phyloP scores from a whole-genome alignment of 2,113 vertebrate genomes.

The Pontoporia blainvillei region DNA sequence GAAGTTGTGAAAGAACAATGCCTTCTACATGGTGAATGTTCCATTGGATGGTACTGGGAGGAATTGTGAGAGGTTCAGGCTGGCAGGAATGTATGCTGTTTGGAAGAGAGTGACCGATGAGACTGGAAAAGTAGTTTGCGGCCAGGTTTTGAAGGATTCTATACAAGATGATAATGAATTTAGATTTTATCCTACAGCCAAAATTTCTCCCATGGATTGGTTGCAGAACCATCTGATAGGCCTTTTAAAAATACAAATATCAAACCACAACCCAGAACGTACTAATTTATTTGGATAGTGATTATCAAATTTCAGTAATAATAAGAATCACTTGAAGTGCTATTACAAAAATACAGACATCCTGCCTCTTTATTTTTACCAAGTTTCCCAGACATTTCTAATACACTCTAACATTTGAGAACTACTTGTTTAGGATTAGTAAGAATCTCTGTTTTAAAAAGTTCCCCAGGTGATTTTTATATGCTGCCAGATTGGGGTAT shows the following conservation, averaged over 20 bases:
- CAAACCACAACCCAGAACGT: not conserved
- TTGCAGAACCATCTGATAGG: not conserved
- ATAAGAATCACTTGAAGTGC: not conserved
- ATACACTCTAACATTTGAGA: not conserved
- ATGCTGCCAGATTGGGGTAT: not conserved
- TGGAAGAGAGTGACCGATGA: not conserved
- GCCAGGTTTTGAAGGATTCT: not conserved
- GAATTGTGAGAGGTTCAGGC: not conserved
- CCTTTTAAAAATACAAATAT: not conserved
- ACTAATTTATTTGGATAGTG: not conserved
- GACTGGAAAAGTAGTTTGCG: not conserved
- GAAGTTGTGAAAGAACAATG: not conserved
- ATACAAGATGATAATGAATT: not conserved
- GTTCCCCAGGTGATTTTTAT: not conserved
- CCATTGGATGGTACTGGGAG: accelerated
- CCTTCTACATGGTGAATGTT: no score
- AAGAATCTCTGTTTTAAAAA: not conserved
- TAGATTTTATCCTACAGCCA: not conserved
- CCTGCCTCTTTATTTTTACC: not conserved
- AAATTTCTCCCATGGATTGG: not conserved
- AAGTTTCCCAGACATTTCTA: not conserved
- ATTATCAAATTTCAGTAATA: not conserved
- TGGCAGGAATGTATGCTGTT: not conserved
- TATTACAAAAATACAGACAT: not conserved
- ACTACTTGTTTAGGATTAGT: not conserved